Evolutionary conservation across 2,113 vertebrate genomes (phyloP), one percentile per base, ranked within the genome.

Genomic region (Panthera tigris): DNA sequence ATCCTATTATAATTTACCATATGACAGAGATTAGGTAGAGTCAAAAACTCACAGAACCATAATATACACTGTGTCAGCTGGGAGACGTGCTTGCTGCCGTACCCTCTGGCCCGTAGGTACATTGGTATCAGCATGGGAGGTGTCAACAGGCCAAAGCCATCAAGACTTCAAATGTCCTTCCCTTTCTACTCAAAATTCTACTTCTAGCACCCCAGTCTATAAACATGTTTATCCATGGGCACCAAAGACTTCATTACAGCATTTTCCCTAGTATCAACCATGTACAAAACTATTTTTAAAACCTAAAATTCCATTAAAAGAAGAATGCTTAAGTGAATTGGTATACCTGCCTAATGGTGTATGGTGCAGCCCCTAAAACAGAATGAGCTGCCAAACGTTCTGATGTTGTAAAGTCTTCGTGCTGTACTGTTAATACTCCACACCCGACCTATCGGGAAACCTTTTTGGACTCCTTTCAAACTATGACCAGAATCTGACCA

Each of bases 271-370:
- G 55, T 36, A 33, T 39, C n/a, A 36, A 63, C 74, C 48, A 68
- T 48, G 71, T 45, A 23, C 79, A 66, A 96, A 94, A 63, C 33
- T 39, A 79, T 12, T n/a, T 33, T 14, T 36, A 63, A 33, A 36
- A 85, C 29, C 23, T 86, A 85, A 83, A 94, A 90, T 79, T 89
- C 45, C 55, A 83, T 92, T n/a, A 39, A 92, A 95, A 88, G 31
- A 79, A 52, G n/a, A 91, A 65, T 52, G 61, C 69, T 31, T 73
- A 79, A 73, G 68, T 87, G 48, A 91, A 86, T 50, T 10, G 45
- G 33, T 21, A 31, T 9, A 86, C 39, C 31, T 87, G 57, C 89
- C 29, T 39, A 55, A 85, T 4, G 2, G 23, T 57, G 14, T 33
- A 21, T 48, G 50, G n/a, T 33, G 9, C 6, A n/a, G 50, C 13